Percentiles rank a stretch among this genome's conserved stretches.
Evolutionary conservation across 2,113 vertebrate species (phyloP).

Genomic region (Coreoperca whiteheadi): DNA sequence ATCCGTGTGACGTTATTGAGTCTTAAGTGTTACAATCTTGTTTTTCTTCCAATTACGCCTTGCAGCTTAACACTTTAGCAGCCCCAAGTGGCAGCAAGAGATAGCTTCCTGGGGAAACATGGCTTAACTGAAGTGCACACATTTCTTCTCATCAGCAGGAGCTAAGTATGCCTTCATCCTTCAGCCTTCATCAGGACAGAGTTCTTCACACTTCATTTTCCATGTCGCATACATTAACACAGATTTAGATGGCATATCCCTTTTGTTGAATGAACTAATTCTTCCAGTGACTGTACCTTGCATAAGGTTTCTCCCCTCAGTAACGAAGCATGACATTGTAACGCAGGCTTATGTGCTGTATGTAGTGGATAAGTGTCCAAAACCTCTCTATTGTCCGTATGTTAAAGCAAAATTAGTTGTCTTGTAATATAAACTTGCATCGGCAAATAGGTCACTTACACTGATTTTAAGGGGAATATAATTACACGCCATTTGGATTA

Average conservation of each 20-base stretch:
- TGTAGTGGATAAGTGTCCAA: neutral
- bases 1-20: neutral
- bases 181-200: neutral
- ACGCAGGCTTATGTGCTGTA: too few relatives aligned
- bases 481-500: neutral
- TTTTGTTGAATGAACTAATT: neutral
- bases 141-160: too few relatives aligned
- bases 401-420: neutral
- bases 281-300: neutral
- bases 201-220: too few relatives aligned
- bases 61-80: neutral
- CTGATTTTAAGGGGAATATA: neutral
- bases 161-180: neutral
- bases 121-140: neutral
- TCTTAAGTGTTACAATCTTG: neutral
- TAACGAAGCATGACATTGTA: neutral
- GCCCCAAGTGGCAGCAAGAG: neutral
- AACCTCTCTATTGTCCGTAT: neutral
- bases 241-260: neutral
- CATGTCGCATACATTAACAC: neutral
- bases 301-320: neutral
- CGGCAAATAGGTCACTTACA: neutral
- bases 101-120: neutral
- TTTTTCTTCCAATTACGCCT: constrained; percentile 18
- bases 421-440: neutral